Percentiles rank a stretch among this genome's conserved stretches.
These are phyloP conservation scores for Abramis brama DNA, from an alignment of 2,113 vertebrate genomes.

Conservation along the genomic window DNA sequence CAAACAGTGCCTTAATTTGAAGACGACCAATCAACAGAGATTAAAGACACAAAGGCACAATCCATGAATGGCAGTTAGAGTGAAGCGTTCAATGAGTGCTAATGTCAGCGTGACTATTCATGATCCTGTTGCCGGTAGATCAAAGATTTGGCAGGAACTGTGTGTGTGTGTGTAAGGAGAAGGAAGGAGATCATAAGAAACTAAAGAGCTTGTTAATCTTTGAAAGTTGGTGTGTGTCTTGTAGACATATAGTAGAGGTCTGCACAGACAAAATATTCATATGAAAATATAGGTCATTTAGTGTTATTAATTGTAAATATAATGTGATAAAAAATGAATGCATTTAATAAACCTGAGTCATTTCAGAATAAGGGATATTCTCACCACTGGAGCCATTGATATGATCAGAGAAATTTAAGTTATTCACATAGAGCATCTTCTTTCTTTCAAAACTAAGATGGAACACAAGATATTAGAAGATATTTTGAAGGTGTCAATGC, in stretches of 20 bases:
- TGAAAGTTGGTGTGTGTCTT: not conserved
- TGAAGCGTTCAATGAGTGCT: slow-evolving; percentile 15
- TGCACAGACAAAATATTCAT: not conserved
- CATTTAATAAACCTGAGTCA: not conserved
- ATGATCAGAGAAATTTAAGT: not conserved
- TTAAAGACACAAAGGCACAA: slow-evolving; percentile 37
- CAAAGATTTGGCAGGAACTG: slow-evolving; percentile 8
- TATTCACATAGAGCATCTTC: not conserved
- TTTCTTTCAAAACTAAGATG: not conserved
- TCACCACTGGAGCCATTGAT: not conserved
- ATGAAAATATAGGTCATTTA: not conserved
- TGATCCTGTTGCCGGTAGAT: slow-evolving; percentile 8
- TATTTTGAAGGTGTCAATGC: not conserved
- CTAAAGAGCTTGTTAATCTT: slow-evolving; percentile 20
- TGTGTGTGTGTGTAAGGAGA: not conserved
- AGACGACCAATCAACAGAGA: slow-evolving; percentile 38
- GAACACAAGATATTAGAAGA: not conserved
- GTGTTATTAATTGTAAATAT: not conserved
- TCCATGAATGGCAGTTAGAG: slow-evolving; percentile 8
- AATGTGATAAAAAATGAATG: not conserved
- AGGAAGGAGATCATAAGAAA: slow-evolving; percentile 3
- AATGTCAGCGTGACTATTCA: slow-evolving; percentile 41
- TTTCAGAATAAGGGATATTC: not conserved
- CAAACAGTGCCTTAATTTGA: slow-evolving; percentile 35
- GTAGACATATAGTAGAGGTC: not conserved